Base-by-base conservation (phyloP, 2,113 vertebrate species). In the Barbus barbus region DNA sequence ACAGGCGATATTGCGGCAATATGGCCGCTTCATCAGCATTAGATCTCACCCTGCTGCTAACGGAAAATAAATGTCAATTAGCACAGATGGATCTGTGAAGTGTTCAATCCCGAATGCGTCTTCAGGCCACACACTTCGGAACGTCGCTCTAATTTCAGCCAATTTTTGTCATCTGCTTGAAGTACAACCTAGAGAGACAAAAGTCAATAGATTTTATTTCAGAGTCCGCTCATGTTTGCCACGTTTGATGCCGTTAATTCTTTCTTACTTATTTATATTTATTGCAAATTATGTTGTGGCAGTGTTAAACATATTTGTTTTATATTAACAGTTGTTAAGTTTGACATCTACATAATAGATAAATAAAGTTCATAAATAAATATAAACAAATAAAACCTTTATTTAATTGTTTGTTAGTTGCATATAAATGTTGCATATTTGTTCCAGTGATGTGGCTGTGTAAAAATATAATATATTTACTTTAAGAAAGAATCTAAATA, bases 31-130 rank as follows among this genome's bases (percentile, higher is more conserved):
- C 94, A 92, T 93, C 93, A 94, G 94, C 95, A 91, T 93, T 92
- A 92, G 91, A 93, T 93, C 91, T 91, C 94, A 93, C 94, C 96
- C 95, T 94, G 94, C 95, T 95, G 95, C 93, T 96, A 94, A 93
- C 95, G 95, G 96, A 95, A 96, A 95, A 96, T 96, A 95, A 96
- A 96, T 94, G 95, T 96, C 95, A 96, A 95, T 97, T 96, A 96
- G 95, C 92, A 91, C 92, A 95, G 95, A 96, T 94, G 93, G 94
- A 96, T 95, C 77, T 81, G 58, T 53, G 78, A 74, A 48, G 53
- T 81, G 69, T 11, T 73, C 67, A 61, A 33, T 71, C 63, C 44
- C 46, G 65, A 71, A 81, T 20, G 65, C 46, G 11, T 81, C 48
- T 56, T 71, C 22, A 53, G 46, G 65, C 13, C 46, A 7, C 28